Conservation (phyloP, 2,888 invertebrate genomes). For the Bhutanitis thaidina region DNA sequence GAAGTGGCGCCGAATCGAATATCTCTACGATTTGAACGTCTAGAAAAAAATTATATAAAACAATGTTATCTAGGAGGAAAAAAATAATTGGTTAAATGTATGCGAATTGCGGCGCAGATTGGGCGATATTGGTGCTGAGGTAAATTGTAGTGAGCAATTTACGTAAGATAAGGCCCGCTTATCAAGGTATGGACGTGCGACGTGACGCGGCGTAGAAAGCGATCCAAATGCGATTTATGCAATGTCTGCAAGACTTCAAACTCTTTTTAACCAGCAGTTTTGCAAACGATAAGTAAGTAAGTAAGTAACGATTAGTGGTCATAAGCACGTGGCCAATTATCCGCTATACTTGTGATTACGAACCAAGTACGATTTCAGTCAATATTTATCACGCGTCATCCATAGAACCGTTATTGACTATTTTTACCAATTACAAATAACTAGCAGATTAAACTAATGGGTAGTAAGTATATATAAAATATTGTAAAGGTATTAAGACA, state of each 20-base stretch:
- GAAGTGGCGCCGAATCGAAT: too few relatives aligned
- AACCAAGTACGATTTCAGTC: too few relatives aligned
- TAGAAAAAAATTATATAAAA: too few relatives aligned
- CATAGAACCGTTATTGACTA: too few relatives aligned
- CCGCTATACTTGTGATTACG: too few relatives aligned
- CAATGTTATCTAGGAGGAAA: not conserved
- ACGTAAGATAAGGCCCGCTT: conserved; percentile 58
- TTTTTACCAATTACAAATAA: too few relatives aligned
- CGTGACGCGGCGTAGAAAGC: conserved; percentile 66
- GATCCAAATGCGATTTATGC: conserved; percentile 65
- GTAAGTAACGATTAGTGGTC: not conserved
- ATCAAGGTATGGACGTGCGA: conserved; percentile 36
- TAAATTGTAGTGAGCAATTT: conserved; percentile 46
- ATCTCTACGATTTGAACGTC: too few relatives aligned
- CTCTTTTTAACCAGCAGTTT: not conserved
- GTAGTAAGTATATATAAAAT: too few relatives aligned
- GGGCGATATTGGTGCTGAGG: conserved; percentile 29
- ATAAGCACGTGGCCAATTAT: not conserved
- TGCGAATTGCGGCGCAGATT: conserved; percentile 26
- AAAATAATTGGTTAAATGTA: not conserved
- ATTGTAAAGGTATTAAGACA: too few relatives aligned
- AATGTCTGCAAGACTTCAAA: conserved; percentile 39
- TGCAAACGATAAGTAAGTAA: not conserved
- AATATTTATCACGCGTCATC: too few relatives aligned
- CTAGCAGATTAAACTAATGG: too few relatives aligned